These are phyloP conservation scores for Hemibates koningsi DNA, from an alignment of 2,113 vertebrate species.

Conservation along the genomic window DNA sequence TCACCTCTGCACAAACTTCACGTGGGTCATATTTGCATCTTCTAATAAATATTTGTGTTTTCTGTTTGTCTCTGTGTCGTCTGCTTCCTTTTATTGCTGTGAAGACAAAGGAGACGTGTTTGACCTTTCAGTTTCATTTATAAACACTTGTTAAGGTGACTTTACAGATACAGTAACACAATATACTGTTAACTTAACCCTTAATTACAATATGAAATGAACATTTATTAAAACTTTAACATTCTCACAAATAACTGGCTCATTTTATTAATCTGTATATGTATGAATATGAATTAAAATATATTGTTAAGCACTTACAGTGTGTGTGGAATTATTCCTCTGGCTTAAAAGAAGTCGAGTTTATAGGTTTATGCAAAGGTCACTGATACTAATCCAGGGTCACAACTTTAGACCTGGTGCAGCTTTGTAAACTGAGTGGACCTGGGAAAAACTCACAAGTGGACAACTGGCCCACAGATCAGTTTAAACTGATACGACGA, in stretches of 20 bases:
- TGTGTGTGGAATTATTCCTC: background rate
- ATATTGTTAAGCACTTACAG: background rate
- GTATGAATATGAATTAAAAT: background rate
- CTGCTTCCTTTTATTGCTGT: background rate
- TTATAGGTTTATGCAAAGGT: background rate
- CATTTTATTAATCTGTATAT: background rate
- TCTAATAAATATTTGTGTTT: background rate
- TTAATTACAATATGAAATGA: background rate
- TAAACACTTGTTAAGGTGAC: background rate
- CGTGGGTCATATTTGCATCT: background rate
- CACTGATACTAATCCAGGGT: background rate
- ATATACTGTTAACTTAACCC: background rate
- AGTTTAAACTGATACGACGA: background rate
- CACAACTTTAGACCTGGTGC: background rate
- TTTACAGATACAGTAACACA: background rate
- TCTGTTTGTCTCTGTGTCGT: background rate
- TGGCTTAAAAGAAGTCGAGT: background rate
- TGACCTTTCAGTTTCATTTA: background rate
- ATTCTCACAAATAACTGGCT: background rate
- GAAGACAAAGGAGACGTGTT: background rate
- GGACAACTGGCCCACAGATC: background rate
- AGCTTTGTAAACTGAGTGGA: background rate
- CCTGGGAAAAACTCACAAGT: background rate
- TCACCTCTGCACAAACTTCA: background rate
- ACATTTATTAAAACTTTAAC: background rate